Evolutionary conservation across 2,888 invertebrate species (phyloP), one percentile per base, ranked within the genome.

Genomic region (Agrochola litura): DNA sequence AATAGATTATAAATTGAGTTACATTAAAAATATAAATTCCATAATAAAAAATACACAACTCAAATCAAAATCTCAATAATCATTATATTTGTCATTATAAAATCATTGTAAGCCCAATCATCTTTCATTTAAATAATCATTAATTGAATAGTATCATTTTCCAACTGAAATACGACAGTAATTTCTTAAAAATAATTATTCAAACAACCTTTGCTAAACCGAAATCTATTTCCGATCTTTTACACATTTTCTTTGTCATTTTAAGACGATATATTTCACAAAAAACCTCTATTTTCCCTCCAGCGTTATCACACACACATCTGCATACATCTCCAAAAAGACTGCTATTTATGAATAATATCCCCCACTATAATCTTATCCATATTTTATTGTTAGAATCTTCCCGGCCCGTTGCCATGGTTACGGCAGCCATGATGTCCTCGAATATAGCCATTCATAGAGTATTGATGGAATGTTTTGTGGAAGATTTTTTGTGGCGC

Each of bases 331-430:
- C 52, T 54, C 52, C 58, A 63, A 83, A 74, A 73, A 70, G 9
- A n/a, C 77, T 56, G 49, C 58, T 73, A 77, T 69, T 84, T 77
- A 86, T 78, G 74, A 69, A 69, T 65, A 77, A 83, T 79, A 84
- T 86, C 77, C 69, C 58, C 52, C 72, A 79, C 69, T 77, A 86
- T 88, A 81, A 88, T 87, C 82, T 78, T 86, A 86, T 87, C 84
- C 82, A 84, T 86, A 84, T 88, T 87, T 88, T 88, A 89, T 87
- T 85, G 86, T 81, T 66, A 52, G 75, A 70, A 75, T 79, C 73
- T 75, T 72, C 76, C 77, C 68, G 64, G 63, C 65, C 64, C 64
- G 86, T 89, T 80, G 30, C 78, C 64, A 89, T 89, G 79, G 78
- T 46, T 30, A 87, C 89, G 76, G 80, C 77, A 79, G 78, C 82